Evolutionary conservation across 2,113 vertebrate species (phyloP).

Genomic region (Proterorhinus semilunaris): DNA sequence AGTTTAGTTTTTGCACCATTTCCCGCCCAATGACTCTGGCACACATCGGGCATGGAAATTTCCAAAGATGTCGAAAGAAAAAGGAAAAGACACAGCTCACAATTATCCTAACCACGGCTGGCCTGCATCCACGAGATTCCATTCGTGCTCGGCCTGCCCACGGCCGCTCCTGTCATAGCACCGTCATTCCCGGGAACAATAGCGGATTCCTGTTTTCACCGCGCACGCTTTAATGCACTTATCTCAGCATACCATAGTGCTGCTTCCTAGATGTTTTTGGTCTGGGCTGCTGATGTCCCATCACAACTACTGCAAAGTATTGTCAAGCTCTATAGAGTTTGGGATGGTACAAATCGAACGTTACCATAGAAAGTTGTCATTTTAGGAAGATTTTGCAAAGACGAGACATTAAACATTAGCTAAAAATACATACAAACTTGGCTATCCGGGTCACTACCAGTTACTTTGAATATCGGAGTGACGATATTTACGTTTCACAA

Average conservation of each 20-base stretch:
- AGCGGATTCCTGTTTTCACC: slow-evolving; percentile 71
- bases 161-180: slow-evolving; percentile 46
- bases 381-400: too few species aligned
- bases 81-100: slow-evolving; percentile 40
- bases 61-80: slow-evolving; percentile 40
- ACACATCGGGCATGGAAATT: slow-evolving; percentile 63
- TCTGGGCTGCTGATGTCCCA: slow-evolving; percentile 12
- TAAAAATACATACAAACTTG: too few species aligned
- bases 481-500: too few species aligned
- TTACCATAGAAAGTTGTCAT: too few species aligned
- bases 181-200: slow-evolving; percentile 68
- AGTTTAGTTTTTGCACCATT: slow-evolving; percentile 34
- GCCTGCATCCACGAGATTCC: slow-evolving; percentile 63
- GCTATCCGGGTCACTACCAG: too few species aligned
- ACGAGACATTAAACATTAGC: too few species aligned
- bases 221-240: slow-evolving; percentile 50
- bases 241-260: slow-evolving; percentile 47
- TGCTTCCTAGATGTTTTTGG: slow-evolving; percentile 40
- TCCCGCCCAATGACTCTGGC: slow-evolving; percentile 33
- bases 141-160: slow-evolving; percentile 62
- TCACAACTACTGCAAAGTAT: not conserved
- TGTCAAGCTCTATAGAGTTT: not conserved
- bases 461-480: too few species aligned
- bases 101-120: slow-evolving; percentile 47
- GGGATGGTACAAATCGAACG: too few species aligned